Conservation (phyloP, 2,797 vertebrate genomes). For the Enteromius anoplus region DNA sequence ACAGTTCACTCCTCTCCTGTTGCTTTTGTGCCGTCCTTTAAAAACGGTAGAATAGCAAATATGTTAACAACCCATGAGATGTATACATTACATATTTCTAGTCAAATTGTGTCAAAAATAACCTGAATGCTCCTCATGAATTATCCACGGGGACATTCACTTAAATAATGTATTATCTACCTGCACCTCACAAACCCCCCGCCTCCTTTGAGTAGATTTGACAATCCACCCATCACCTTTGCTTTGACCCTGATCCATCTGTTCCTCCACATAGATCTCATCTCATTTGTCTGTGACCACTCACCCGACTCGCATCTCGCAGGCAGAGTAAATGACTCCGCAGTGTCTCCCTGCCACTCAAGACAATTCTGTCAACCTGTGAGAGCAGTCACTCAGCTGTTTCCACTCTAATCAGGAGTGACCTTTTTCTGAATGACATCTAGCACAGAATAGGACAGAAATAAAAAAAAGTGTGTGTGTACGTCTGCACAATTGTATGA, state of each 20-base stretch:
- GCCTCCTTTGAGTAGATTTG: constrained; percentile 12
- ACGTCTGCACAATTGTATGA: neutral
- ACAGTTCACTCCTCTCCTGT: neutral
- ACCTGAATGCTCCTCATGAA: neutral
- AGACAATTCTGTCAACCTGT: constrained; percentile 34
- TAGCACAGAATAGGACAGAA: constrained; percentile 4
- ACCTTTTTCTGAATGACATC: constrained; percentile 30
- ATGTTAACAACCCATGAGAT: neutral
- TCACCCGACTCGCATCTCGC: constrained; percentile 19
- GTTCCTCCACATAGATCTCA: constrained; percentile 31
- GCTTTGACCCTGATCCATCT: constrained; percentile 31
- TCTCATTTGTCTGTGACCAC: constrained; percentile 41
- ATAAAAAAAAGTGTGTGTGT: neutral
- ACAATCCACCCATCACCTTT: constrained; percentile 12
- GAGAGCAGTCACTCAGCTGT: constrained; percentile 31
- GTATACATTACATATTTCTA: neutral
- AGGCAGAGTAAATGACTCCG: constrained; percentile 16
- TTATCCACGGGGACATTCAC: constrained; percentile 2
- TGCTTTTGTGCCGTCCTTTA: neutral
- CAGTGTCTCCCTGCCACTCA: constrained; percentile 3
- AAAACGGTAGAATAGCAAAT: neutral
- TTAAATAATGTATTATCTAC: constrained; percentile 37
- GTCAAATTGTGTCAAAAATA: constrained; percentile 16
- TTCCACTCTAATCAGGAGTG: constrained; percentile 23
- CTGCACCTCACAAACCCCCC: neutral